A percentile compares a stretch with the other conserved stretches of the same genome.
phyloP scores from a whole-genome alignment of 2,113 vertebrate species.

The Pavo muticus region DNA sequence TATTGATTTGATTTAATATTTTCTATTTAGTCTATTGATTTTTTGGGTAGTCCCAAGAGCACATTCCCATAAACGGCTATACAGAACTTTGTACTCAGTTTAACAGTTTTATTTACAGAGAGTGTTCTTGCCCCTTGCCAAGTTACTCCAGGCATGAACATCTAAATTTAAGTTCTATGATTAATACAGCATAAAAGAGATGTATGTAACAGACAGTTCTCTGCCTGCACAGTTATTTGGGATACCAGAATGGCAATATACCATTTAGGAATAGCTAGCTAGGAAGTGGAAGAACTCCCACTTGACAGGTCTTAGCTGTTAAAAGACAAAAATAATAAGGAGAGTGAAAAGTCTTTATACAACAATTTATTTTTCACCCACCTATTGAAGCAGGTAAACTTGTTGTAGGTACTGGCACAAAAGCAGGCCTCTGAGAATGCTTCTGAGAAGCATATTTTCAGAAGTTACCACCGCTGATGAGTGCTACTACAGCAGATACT shows the following conservation, averaged over 20 bases:
- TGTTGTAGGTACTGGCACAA: neutral
- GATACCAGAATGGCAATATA: neutral
- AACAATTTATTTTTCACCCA: slow-evolving; percentile 11
- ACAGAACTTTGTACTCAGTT: neutral
- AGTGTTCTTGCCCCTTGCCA: neutral
- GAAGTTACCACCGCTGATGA: neutral
- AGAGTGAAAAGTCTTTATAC: neutral
- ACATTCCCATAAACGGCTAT: neutral
- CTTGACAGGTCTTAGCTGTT: neutral
- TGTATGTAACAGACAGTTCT: neutral
- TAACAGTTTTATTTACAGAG: slow-evolving; percentile 24
- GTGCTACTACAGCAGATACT: neutral
- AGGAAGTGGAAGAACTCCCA: slow-evolving; percentile 1
- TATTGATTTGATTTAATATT: neutral
- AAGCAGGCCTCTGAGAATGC: neutral
- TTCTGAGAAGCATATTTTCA: neutral
- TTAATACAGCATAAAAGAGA: neutral
- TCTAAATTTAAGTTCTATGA: slow-evolving; percentile 10
- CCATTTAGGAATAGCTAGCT: neutral
- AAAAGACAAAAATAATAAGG: slow-evolving; percentile 31
- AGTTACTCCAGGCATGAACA: neutral
- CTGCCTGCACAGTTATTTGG: neutral
- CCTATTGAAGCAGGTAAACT: neutral
- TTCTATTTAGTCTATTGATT: slow-evolving; percentile 46
- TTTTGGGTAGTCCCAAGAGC: neutral